phyloP scores from a whole-genome alignment of 2,888 invertebrate genomes.

The Apodemia duryi region DNA sequence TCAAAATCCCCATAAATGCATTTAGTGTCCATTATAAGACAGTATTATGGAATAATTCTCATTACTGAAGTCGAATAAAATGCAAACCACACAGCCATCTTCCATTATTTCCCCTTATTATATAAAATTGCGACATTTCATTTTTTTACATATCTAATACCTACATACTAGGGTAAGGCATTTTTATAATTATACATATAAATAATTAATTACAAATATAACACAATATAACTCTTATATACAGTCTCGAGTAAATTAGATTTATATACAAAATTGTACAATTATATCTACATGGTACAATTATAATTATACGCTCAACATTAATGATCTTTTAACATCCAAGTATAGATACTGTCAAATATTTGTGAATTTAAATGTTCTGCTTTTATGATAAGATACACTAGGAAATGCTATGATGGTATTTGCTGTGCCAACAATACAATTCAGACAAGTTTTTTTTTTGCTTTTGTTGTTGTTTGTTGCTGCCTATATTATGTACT shows the following conservation, averaged over 20 bases:
- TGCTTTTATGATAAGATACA: not conserved
- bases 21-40: not conserved
- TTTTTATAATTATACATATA: conserved; percentile 58
- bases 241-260: conserved; percentile 72
- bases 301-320: not conserved
- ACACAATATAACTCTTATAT: conserved; percentile 57
- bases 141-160: conserved; percentile 49
- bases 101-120: conserved; percentile 35
- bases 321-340: not conserved
- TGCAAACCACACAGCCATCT: conserved; percentile 69
- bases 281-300: conserved; percentile 2
- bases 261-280: conserved; percentile 23
- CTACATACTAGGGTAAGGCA: conserved; percentile 62
- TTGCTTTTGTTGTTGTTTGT: too few species aligned
- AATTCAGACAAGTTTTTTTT: too few species aligned
- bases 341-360: not conserved
- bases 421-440: too few species aligned
- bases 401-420: too few species aligned
- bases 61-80: conserved; percentile 40
- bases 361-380: not conserved
- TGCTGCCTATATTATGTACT: too few species aligned
- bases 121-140: conserved; percentile 41
- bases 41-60: conserved; percentile 14
- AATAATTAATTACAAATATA: conserved; percentile 68
- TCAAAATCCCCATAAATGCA: not conserved